Percentiles rank a stretch among this genome's conserved stretches.
Conservation (phyloP, 2,888 invertebrate genomes). For the Sarcophaga subvicina region DNA sequence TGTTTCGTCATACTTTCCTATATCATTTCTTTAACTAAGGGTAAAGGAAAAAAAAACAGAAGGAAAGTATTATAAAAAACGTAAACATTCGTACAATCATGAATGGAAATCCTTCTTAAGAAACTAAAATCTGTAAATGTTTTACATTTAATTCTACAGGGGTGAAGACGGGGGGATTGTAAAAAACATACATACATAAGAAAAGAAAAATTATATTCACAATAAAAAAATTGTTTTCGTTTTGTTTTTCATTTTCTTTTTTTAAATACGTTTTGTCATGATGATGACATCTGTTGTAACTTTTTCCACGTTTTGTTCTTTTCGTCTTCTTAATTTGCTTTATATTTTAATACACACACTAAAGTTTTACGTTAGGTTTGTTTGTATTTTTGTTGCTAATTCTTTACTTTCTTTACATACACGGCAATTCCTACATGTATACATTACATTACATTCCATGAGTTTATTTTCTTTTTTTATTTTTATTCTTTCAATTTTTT, state of each 20-base stretch:
- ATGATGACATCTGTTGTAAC: constrained; percentile 13
- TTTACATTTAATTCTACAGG: constrained; percentile 53
- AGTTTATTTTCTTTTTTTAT: constrained; percentile 17
- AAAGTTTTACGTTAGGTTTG: constrained; percentile 8
- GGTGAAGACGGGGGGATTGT: no score
- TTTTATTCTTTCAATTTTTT: constrained; percentile 4
- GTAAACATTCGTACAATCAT: no score
- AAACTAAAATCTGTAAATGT: constrained; percentile 56
- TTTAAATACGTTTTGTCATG: constrained; percentile 33
- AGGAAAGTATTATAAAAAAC: constrained; percentile 18
- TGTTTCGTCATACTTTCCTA: constrained; percentile 1
- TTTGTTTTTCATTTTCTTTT: not conserved
- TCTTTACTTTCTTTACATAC: constrained; percentile 11
- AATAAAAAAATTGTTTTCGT: constrained; percentile 49
- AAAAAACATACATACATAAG: not conserved
- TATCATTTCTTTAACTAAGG: constrained; percentile 62
- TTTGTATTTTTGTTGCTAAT: not conserved
- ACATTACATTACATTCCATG: constrained; percentile 58
- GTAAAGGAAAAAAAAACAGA: not conserved
- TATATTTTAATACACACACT: constrained; percentile 52
- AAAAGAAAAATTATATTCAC: constrained; percentile 56
- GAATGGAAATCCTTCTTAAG: constrained; percentile 24
- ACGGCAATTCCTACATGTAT: constrained; percentile 57
- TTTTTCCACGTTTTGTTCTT: not conserved
- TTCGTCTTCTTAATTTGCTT: constrained; percentile 16